Percentiles rank a stretch among this genome's conserved stretches.
These are phyloP conservation scores for Hapalemur alaotrensis DNA, from an alignment of 2,797 vertebrate genomes.

Conservation along the genomic window DNA sequence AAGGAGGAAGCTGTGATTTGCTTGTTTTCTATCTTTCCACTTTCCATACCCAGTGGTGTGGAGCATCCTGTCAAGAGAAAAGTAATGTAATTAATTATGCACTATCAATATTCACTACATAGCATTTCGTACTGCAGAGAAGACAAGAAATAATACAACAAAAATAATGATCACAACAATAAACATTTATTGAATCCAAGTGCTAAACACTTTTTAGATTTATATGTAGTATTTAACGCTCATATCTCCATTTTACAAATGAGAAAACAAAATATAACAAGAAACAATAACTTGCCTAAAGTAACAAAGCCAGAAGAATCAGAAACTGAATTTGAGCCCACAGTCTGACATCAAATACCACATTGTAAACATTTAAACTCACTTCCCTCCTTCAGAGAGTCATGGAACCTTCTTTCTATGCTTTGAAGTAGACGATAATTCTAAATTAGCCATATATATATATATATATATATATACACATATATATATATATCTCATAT, in stretches of 20 bases:
- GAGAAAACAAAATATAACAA: not conserved
- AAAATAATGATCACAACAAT: not conserved
- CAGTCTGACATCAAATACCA: not conserved
- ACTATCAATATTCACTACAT: not conserved
- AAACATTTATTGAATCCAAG: not conserved
- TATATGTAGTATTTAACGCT: not conserved
- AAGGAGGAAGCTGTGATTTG: constrained; percentile 92
- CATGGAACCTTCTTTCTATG: not conserved
- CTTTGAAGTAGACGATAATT: not conserved
- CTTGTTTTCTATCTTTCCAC: constrained; percentile 84
- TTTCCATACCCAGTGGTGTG: constrained; percentile 94
- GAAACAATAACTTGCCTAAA: not conserved
- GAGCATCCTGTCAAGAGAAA: constrained; percentile 90
- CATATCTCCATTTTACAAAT: not conserved
- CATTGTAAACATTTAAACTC: not conserved
- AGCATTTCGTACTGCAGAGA: not conserved
- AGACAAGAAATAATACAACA: not conserved
- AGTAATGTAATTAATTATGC: not conserved
- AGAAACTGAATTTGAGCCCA: not conserved
- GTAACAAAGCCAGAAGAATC: not conserved
- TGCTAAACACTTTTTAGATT: not conserved
- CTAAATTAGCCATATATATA: not conserved
- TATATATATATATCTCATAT: not conserved
- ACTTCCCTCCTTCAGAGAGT: not conserved
- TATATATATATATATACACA: not conserved